Evolutionary conservation across 2,797 vertebrate genomes (phyloP), one percentile per base, ranked within the genome.

Genomic region (Acridotheres tristis): DNA sequence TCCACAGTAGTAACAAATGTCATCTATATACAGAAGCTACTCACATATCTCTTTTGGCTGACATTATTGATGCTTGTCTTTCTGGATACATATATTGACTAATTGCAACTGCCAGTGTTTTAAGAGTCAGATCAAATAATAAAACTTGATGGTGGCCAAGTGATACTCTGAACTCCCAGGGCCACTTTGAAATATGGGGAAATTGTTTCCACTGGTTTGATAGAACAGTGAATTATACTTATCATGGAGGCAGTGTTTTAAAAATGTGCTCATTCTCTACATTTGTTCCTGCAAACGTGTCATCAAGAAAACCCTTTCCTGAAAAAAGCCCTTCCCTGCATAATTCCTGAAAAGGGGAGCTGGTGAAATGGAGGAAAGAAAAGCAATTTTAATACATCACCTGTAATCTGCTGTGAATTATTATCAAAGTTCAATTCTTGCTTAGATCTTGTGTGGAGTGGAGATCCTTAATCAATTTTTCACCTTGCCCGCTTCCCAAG

Each of bases 11-110:
- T 95, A 65, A 96, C 90, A 97, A 97, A 97, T 97, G 96, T 97
- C 94, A 96, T 97, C 96, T 97, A 97, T 97, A 97, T 97, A 97
- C 94, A 94, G 96, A 96, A 96, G 85, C 96, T 97, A 82, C 96
- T 97, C 96, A 96, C 78, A 1, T 97, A 97, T 97, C 96, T 89
- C 67, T 96, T 91, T 96, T 97, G 96, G 97, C 96, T 97, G 95
- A 97, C 96, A 97, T 96, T 96, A 96, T 94, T 97, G 81, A 91
- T 22, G 71, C 73, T 93, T 94, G 87, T 91, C 95, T 97, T 97
- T 95, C 88, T 96, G 93, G 76, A 93, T 67, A 90, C 85, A 26
- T 63, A 42, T 91, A 96, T 96, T 93, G 96, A 94, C 87, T 95
- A 96, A 94, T 92, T 94, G 85, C 80, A 74, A 89, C 83, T 90